Conservation (phyloP, 2,888 invertebrate genomes). For the Eristalis intricaria region DNA sequence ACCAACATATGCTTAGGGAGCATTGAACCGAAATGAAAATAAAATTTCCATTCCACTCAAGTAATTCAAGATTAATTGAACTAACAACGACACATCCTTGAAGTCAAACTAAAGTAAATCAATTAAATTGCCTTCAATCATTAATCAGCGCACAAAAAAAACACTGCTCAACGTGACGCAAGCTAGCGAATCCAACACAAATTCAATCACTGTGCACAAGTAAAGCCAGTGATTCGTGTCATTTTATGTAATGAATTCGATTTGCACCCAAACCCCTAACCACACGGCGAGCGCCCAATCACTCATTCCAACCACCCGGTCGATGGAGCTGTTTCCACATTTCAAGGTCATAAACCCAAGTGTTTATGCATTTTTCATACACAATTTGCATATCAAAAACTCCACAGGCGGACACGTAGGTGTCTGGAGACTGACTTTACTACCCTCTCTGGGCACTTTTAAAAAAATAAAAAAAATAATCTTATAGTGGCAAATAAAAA, state of each 20-base stretch:
- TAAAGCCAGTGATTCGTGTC: not conserved
- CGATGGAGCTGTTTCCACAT: constrained; percentile 6
- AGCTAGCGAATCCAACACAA: not conserved
- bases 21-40: too few relatives aligned
- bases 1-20: too few relatives aligned
- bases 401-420: not conserved
- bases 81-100: too few relatives aligned
- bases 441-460: not conserved
- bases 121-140: not conserved
- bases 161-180: not conserved
- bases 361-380: constrained; percentile 21
- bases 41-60: too few relatives aligned
- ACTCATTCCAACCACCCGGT: not conserved
- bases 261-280: not conserved
- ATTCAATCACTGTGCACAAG: not conserved
- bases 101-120: too few relatives aligned
- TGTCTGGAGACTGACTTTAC: constrained; percentile 3
- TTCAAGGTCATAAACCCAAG: constrained; percentile 22
- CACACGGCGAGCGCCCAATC: not conserved
- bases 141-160: not conserved
- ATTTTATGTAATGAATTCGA: not conserved
- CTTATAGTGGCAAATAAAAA: not conserved
- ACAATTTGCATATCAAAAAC: constrained; percentile 19
- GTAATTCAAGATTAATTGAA: too few relatives aligned
- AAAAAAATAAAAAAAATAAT: not conserved